A percentile compares a stretch with the other conserved stretches of the same genome.
phyloP scores from a whole-genome alignment of 30 jellyfish, hydroid and myxozoan species.

The Cassiopea xamachana region DNA sequence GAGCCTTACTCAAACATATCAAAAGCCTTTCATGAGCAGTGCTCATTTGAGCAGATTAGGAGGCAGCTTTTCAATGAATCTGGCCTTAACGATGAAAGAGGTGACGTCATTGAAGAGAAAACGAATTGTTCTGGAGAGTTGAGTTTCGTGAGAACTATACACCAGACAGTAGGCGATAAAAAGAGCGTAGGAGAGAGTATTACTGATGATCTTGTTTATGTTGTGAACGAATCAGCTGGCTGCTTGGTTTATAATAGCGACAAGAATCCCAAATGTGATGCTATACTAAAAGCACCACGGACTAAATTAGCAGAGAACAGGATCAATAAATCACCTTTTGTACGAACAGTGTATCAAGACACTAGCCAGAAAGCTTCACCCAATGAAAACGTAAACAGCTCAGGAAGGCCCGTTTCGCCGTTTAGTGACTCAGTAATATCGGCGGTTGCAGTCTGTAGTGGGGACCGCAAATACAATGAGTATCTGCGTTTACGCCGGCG shows the following conservation, averaged over 20 bases:
- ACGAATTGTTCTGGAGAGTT: background rate
- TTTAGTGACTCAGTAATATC: conserved; percentile 44
- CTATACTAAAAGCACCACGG: conserved; percentile 27
- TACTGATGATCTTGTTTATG: conserved; percentile 2
- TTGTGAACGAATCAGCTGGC: conserved; percentile 24
- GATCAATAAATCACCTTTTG: conserved; percentile 40
- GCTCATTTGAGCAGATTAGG: conserved; percentile 51
- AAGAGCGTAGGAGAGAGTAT: background rate
- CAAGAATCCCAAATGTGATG: conserved; percentile 21
- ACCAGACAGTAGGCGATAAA: conserved; percentile 8
- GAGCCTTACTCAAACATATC: conserved; percentile 9
- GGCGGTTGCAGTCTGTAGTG: conserved; percentile 57
- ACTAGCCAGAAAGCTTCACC: conserved; percentile 6
- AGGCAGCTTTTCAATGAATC: conserved; percentile 37
- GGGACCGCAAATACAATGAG: conserved; percentile 1
- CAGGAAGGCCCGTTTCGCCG: conserved; percentile 75
- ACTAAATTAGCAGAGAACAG: background rate
- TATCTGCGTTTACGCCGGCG: conserved; percentile 37
- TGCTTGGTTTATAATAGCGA: conserved; percentile 11
- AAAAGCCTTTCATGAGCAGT: background rate
- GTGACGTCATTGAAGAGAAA: conserved; percentile 26
- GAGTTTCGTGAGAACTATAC: conserved; percentile 28
- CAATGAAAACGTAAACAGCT: conserved; percentile 19
- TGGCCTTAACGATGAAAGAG: conserved; percentile 19
- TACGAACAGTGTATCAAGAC: conserved; percentile 57